Evolutionary conservation across 2,113 vertebrate species (phyloP).

Genomic region (Ciconia stormi): DNA sequence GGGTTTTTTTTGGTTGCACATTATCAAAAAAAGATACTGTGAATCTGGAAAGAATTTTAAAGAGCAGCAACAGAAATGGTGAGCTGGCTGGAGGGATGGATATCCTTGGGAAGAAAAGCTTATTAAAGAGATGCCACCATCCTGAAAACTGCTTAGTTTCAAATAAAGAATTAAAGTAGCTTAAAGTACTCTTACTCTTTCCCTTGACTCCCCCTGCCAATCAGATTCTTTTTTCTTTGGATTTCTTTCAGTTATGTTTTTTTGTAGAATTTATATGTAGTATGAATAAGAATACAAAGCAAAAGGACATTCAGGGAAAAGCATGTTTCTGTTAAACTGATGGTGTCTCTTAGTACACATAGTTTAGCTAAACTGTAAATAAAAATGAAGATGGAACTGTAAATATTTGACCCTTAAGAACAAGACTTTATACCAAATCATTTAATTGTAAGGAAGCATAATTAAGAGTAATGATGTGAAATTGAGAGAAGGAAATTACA

Average conservation of each 20-base stretch:
- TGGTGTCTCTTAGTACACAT: background rate
- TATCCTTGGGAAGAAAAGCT: background rate
- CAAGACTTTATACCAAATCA: background rate
- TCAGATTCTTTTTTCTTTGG: background rate
- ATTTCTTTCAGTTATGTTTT: background rate
- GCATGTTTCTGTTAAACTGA: background rate
- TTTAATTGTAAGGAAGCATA: background rate
- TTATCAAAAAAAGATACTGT: background rate
- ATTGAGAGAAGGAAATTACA: background rate
- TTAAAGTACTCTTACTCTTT: background rate
- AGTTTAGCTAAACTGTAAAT: background rate
- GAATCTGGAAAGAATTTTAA: background rate
- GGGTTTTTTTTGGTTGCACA: background rate
- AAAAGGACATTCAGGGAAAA: background rate
- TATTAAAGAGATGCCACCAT: background rate
- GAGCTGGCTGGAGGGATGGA: background rate
- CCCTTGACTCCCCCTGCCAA: background rate
- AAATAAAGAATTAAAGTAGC: background rate
- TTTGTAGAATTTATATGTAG: background rate
- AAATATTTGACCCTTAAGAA: background rate
- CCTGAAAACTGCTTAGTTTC: background rate
- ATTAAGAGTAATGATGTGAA: background rate
- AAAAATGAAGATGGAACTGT: background rate
- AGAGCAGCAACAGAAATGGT: background rate
- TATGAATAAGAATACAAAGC: background rate